Base-by-base conservation (phyloP, 2,113 vertebrate genomes). In the Zosterops borbonicus region DNA sequence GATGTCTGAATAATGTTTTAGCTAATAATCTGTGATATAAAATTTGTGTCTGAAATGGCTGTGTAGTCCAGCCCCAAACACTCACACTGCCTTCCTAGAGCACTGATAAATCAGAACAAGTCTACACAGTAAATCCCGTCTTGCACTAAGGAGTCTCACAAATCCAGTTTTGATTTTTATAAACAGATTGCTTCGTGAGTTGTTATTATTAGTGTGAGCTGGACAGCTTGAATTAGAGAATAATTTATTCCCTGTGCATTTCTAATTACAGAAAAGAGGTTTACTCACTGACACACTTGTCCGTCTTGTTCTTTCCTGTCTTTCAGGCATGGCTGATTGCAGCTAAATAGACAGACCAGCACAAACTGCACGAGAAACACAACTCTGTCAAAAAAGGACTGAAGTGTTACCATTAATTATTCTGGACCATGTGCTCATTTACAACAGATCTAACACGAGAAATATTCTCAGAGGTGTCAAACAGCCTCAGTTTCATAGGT, bases 241-340 rank as follows among this genome's bases (percentile, higher is more conserved):
- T 98, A 98, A 98, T 98, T 98, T 98, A 98, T 98, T 98, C 98
- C 97, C 98, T 83, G 98, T 97, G 97, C 98, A 98, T 97, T 98
- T 98, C 97, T 98, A 98, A 98, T 98, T 98, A 98, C 97, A 95
- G 97, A 79, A 96, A 97, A 96, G 96, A 60, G 92, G 97, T 97
- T 98, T 95, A 71, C 96, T 98, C 96, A 96, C 96, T 97, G 97
- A 96, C 97, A 97, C 95, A 96, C 97, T 97, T 98, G 97, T 98
- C 98, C 98, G 87, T 98, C 98, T 98, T 97, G 97, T 95, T 97
- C 95, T 91, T 94, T 97, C 94, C 97, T 67, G 94, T 97, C 97
- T 97, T 97, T 97, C 96, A 97, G 96, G 96, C 97, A 96, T 69
- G 96, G 92, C 96, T 97, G 97, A 87, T 92, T 96, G 97, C 96